These are phyloP conservation scores for Manis crassicaudata DNA, from an alignment of 2,797 vertebrate species.

Conservation along the genomic window DNA sequence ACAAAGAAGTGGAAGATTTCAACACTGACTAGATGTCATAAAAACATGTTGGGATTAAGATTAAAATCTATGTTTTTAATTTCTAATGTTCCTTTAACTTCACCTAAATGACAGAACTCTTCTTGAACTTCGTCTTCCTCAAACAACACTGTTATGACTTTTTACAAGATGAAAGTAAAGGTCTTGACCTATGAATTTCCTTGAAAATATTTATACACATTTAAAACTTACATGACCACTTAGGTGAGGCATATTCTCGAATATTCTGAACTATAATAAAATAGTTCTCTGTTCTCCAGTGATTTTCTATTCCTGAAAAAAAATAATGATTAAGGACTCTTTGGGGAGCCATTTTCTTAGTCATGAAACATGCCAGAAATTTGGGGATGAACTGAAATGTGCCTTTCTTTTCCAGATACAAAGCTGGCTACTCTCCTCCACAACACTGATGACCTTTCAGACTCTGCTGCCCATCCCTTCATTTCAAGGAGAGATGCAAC, in stretches of 20 bases:
- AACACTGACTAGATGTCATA: not conserved
- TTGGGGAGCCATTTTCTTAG: not conserved
- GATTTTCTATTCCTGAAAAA: constrained; percentile 27
- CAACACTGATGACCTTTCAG: not conserved
- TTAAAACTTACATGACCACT: not conserved
- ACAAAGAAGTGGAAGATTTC: not conserved
- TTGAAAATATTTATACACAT: not conserved
- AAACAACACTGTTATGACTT: not conserved
- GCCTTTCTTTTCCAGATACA: not conserved
- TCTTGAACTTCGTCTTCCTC: not conserved
- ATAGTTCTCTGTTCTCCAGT: not conserved
- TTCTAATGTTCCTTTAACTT: not conserved
- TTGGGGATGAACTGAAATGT: not conserved
- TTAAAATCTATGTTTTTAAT: not conserved
- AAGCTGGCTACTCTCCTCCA: not conserved
- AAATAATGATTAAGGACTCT: not conserved
- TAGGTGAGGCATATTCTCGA: not conserved
- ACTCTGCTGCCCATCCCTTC: not conserved
- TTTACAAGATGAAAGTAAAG: not conserved
- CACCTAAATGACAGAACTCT: not conserved
- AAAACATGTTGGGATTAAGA: not conserved
- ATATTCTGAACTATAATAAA: constrained; percentile 1
- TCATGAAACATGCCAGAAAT: not conserved
- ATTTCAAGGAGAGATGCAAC: not conserved
- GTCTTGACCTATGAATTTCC: not conserved